These are phyloP conservation scores for Paguma larvata DNA, from an alignment of 2,797 vertebrate species.

Conservation along the genomic window DNA sequence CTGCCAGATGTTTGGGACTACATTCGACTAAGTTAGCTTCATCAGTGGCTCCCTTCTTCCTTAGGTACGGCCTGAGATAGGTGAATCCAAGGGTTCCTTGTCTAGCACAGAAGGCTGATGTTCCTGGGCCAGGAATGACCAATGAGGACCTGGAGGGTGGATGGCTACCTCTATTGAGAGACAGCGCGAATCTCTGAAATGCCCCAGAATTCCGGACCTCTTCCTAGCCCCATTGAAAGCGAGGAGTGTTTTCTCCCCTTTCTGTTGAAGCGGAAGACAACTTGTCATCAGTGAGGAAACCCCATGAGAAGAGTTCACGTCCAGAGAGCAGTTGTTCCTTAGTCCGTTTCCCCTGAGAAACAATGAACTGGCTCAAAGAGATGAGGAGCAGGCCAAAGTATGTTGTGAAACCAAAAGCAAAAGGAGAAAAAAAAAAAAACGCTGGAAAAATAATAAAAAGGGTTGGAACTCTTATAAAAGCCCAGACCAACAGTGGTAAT, in stretches of 20 bases:
- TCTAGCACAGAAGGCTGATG: background rate
- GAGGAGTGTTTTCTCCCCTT: background rate
- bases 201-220: background rate
- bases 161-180: background rate
- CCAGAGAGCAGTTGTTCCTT: conserved; percentile 41
- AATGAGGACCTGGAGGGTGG: background rate
- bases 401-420: conserved; percentile 81
- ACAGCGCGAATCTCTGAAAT: background rate
- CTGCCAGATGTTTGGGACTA: background rate
- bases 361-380: conserved; percentile 61
- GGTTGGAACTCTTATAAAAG: conserved; percentile 65
- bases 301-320: background rate
- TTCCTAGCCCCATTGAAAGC: background rate
- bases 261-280: background rate
- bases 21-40: background rate
- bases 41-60: background rate
- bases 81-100: background rate
- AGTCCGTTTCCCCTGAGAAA: conserved; percentile 74
- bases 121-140: background rate
- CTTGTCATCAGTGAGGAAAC: conserved; percentile 28
- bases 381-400: conserved; percentile 50
- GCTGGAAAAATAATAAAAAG: conserved; percentile 74
- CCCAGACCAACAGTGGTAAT: conserved; percentile 52
- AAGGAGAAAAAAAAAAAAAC: conserved; percentile 64
- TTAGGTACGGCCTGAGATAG: background rate